Percentiles rank a stretch among this genome's conserved stretches.
Evolutionary conservation across 2,113 vertebrate species (phyloP).

Genomic region (Craseonycteris thonglongyai): DNA sequence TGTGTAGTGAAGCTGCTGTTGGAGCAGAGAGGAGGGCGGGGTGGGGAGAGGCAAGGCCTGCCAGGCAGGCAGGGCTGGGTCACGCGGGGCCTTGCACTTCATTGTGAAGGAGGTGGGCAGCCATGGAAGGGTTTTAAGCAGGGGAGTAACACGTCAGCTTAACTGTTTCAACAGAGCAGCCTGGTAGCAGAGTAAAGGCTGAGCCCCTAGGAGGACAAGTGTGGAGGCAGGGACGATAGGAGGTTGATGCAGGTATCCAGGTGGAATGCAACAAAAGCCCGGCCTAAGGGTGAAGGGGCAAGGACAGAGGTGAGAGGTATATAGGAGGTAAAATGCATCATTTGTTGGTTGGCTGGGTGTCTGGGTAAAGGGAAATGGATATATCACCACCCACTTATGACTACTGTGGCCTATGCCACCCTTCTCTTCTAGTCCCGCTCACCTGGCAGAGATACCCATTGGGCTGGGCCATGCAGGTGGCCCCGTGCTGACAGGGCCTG

Average conservation of each 20-base stretch:
- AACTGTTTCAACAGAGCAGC: background rate
- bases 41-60: background rate
- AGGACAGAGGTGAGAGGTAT: background rate
- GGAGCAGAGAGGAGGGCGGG: background rate
- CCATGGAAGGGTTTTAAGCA: no score
- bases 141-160: background rate
- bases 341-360: background rate
- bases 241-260: background rate
- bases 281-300: background rate
- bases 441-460: slow-evolving; percentile 70
- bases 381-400: fast-evolving
- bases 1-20: background rate
- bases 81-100: background rate
- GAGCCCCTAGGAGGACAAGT: background rate
- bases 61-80: background rate
- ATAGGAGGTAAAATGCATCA: background rate
- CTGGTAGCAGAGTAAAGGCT: background rate
- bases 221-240: background rate
- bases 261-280: background rate
- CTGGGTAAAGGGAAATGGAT: background rate
- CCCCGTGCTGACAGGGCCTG: slow-evolving; percentile 70
- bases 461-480: slow-evolving; percentile 64
- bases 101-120: background rate
- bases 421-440: background rate
- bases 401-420: background rate